Percentiles rank a stretch among this genome's conserved stretches.
These are phyloP conservation scores for Chionoecetes opilio DNA, from an alignment of 1,140 invertebrate species.

Conservation along the genomic window DNA sequence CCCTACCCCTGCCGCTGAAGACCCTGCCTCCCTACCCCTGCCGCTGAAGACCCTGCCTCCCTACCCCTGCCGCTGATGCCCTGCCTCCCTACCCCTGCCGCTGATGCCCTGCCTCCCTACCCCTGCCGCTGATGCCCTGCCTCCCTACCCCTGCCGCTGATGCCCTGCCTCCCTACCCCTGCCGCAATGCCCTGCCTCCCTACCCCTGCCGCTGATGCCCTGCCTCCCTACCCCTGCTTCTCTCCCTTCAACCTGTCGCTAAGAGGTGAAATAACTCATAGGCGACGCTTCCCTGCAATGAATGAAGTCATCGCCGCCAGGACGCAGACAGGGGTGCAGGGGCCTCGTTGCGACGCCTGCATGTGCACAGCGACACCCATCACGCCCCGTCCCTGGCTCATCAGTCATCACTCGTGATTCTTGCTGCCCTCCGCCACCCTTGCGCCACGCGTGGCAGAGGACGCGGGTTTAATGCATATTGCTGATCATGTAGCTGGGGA, in stretches of 20 bases:
- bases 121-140: not conserved
- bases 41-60: no score
- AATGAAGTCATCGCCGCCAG: not conserved
- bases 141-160: not conserved
- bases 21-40: no score
- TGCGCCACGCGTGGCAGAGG: no score
- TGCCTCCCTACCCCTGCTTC: not conserved
- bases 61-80: no score
- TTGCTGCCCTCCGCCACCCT: no score
- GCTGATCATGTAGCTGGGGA: no score
- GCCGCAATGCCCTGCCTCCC: not conserved
- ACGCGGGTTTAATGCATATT: no score
- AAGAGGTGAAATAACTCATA: not conserved
- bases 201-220: not conserved
- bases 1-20: no score
- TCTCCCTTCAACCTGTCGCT: not conserved
- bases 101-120: not conserved
- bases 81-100: no score
- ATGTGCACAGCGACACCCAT: not conserved
- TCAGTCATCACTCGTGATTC: no score
- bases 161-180: not conserved
- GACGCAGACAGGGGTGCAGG: not conserved
- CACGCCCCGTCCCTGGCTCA: not conserved
- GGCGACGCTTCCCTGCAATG: not conserved
- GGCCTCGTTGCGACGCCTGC: not conserved